A percentile compares a stretch with the other conserved stretches of the same genome.
Evolutionary conservation across 1,140 invertebrate genomes (phyloP).

Genomic region (Drosophila tristis): DNA sequence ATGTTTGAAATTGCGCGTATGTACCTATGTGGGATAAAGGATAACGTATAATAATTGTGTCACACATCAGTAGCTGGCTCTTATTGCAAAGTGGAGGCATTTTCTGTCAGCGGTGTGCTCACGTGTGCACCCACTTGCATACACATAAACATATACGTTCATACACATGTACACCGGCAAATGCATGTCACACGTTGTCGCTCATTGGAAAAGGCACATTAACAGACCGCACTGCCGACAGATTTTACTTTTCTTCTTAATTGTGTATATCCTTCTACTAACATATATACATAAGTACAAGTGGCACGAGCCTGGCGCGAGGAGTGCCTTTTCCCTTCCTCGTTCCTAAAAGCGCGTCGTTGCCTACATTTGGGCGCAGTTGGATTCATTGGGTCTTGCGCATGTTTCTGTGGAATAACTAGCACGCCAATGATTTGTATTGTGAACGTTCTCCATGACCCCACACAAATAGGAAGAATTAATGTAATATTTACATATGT

Average conservation of each 20-base stretch:
- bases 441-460: slow-evolving; percentile 20
- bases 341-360: slow-evolving; percentile 1
- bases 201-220: slow-evolving; percentile 13
- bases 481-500: slow-evolving; percentile 2
- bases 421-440: slow-evolving; percentile 62
- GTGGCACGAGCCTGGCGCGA: too few relatives aligned
- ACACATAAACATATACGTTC: slow-evolving; percentile 5
- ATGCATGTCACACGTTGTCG: too few relatives aligned
- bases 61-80: slow-evolving; percentile 46
- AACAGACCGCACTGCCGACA: background rate
- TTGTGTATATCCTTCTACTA: slow-evolving; percentile 30
- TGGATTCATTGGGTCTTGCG: background rate
- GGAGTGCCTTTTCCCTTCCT: slow-evolving; percentile 2
- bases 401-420: slow-evolving; percentile 59
- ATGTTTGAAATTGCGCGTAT: slow-evolving; percentile 9
- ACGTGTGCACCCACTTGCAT: background rate
- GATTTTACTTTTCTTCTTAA: slow-evolving; percentile 32
- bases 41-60: slow-evolving; percentile 60
- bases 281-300: too few relatives aligned
- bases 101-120: slow-evolving; percentile 39
- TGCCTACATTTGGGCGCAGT: slow-evolving; percentile 42
- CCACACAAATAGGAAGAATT: slow-evolving; percentile 5
- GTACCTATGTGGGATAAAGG: slow-evolving; percentile 37
- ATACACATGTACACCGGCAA: background rate
- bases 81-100: slow-evolving; percentile 47